Conservation (phyloP, 2,797 vertebrate species). For the Pseudopleuronectes americanus region DNA sequence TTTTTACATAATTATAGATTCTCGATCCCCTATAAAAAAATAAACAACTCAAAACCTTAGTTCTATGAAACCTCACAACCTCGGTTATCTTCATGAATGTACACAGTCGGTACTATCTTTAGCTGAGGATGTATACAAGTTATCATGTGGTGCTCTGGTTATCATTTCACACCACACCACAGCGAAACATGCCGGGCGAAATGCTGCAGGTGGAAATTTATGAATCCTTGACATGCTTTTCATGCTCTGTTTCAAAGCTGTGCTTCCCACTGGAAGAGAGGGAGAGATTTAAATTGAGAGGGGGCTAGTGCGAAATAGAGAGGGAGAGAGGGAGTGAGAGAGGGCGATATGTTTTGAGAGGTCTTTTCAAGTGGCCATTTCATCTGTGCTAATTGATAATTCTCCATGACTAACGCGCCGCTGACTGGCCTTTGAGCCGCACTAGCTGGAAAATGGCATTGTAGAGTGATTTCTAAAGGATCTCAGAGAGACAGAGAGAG, state of each 20-base stretch:
- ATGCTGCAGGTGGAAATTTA: conserved; percentile 55
- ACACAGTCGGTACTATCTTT: conserved; percentile 24
- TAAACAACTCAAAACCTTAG: neutral
- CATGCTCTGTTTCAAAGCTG: conserved; percentile 16
- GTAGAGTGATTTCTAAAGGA: conserved; percentile 73
- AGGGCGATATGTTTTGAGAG: conserved; percentile 71
- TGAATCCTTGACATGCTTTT: conserved; percentile 51
- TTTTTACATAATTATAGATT: no score
- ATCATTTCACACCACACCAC: conserved; percentile 53
- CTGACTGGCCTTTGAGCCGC: conserved; percentile 74
- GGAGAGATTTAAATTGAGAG: conserved; percentile 65
- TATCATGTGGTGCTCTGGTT: conserved; percentile 50
- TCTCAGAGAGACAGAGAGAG: conserved; percentile 44
- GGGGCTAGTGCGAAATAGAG: conserved; percentile 54
- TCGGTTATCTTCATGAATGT: conserved; percentile 38
- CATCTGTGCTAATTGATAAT: conserved; percentile 83
- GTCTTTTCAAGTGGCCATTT: conserved; percentile 81
- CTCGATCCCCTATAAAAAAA: neutral
- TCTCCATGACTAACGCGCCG: conserved; percentile 72
- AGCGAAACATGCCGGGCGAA: conserved; percentile 28
- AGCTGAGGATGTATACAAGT: conserved; percentile 33
- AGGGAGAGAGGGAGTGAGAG: conserved; percentile 51
- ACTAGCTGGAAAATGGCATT: conserved; percentile 68
- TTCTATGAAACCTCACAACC: neutral
- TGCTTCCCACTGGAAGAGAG: conserved; percentile 10